These are phyloP conservation scores for Cinclus cinclus DNA, from an alignment of 2,113 vertebrate species.

Conservation along the genomic window DNA sequence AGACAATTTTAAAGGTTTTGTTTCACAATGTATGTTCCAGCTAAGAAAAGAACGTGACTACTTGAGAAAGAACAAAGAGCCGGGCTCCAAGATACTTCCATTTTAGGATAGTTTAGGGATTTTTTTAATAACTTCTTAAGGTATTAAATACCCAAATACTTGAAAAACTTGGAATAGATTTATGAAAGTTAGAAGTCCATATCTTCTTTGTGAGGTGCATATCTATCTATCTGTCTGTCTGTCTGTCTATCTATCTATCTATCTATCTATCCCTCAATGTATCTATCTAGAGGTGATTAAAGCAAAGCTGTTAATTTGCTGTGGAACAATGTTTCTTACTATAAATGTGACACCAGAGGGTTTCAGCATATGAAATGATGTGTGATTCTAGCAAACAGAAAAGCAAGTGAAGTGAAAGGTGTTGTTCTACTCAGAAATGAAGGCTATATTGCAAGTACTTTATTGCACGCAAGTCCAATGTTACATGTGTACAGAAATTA, in stretches of 20 bases:
- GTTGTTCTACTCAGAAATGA: not conserved
- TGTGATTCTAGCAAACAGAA: not conserved
- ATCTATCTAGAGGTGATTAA: not conserved
- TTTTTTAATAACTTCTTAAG: not conserved
- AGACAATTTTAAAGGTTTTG: not conserved
- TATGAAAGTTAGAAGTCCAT: not conserved
- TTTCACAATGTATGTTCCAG: not conserved
- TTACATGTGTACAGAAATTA: not conserved
- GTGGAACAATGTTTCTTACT: not conserved
- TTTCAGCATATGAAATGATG: not conserved
- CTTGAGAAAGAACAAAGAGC: not conserved
- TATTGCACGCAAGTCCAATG: not conserved
- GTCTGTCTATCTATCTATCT: not conserved
- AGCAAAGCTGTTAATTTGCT: not conserved
- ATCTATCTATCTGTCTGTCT: not conserved
- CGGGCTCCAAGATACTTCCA: not conserved
- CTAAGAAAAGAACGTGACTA: not conserved
- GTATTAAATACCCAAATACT: not conserved
- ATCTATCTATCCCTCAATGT: not conserved
- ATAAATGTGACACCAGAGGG: rapidly evolving
- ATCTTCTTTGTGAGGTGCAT: not conserved
- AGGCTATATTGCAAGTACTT: not conserved
- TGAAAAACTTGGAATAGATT: not conserved
- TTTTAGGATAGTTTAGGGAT: not conserved
- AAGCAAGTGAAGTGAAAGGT: not conserved